phyloP scores from a whole-genome alignment of 2,797 vertebrate species.

The Falco cherrug region DNA sequence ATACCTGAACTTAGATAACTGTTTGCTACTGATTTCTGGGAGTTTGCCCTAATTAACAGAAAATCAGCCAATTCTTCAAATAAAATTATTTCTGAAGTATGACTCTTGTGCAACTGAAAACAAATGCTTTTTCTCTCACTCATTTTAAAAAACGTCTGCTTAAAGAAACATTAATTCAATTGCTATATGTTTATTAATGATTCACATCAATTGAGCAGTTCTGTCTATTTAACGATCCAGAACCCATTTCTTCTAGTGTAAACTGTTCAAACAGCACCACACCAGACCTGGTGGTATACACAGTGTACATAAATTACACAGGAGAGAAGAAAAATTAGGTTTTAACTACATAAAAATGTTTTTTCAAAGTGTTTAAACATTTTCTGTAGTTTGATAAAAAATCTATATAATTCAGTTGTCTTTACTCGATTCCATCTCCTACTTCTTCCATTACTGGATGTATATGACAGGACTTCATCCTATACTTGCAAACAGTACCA shows the following conservation, averaged over 20 bases:
- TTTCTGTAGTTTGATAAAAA: neutral
- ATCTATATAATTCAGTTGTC: neutral
- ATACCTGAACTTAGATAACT: neutral
- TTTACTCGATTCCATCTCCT: neutral
- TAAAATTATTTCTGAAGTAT: neutral
- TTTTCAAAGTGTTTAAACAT: neutral
- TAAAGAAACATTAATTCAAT: neutral
- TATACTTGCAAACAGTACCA: neutral
- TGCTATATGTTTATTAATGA: neutral
- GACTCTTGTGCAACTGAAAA: neutral
- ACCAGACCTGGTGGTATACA: neutral
- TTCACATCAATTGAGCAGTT: neutral
- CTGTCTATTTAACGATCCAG: neutral
- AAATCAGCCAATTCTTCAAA: neutral
- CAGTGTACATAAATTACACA: neutral
- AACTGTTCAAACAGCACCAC: neutral
- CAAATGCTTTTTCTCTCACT: neutral
- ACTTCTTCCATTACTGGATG: neutral
- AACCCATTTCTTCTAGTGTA: neutral
- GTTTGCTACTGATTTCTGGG: neutral
- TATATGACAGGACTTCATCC: neutral
- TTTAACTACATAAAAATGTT: neutral
- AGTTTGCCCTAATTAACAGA: neutral
- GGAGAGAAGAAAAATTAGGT: neutral
- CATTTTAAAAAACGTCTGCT: neutral